Base-by-base conservation (phyloP, 2,113 vertebrate genomes). In the Zonotrichia leucophrys region DNA sequence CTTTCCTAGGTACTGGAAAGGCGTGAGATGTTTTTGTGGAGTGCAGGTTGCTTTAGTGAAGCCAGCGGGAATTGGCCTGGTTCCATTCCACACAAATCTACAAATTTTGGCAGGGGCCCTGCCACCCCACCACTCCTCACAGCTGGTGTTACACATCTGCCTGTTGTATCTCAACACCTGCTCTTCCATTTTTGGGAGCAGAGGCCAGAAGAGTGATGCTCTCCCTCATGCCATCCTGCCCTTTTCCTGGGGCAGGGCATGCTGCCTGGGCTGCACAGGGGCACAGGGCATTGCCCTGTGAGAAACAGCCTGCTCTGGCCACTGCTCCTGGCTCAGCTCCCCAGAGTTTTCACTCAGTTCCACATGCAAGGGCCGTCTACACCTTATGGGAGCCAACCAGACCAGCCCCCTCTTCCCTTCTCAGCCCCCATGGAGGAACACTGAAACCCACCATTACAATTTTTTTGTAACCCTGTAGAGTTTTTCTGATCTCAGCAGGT, bases 281-380 rank as follows among this genome's bases (percentile, higher is more conserved):
- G 19, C 30, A 81, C 0, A 1, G 19, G 25, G 22, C 35, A 55
- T 31, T 4, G 2, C 33, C 22, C 24, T 1, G 1, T 35, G 31
- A 53, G 60, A 75, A 60, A 49, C 35, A 70, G 39, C 12, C 31
- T 56, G 24, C 31, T 39, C 56, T 59, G 27, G 12, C 15, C 4
- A 7, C 41, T 44, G 10, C 3, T 33, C 9, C 31, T 73, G 49
- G 7, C n/a, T 52, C 91, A 2, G 2, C 12, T 74, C 19, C 50
- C 66, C 28, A 58, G 1, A 53, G 67, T 74, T 76, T 86, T 46
- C 2, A 2, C 46, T 46, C 15, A 63, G 25, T 56, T 39, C 19
- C 56, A 31, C 0, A 1, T 24, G 14, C 12, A 23, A 70, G 21
- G 3, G 27, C 60, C 0, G 0, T 35, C n/a, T 39, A 11, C 0